These are phyloP conservation scores for Otolemur crassicaudatus DNA, from an alignment of 2,797 vertebrate genomes.

Conservation along the genomic window DNA sequence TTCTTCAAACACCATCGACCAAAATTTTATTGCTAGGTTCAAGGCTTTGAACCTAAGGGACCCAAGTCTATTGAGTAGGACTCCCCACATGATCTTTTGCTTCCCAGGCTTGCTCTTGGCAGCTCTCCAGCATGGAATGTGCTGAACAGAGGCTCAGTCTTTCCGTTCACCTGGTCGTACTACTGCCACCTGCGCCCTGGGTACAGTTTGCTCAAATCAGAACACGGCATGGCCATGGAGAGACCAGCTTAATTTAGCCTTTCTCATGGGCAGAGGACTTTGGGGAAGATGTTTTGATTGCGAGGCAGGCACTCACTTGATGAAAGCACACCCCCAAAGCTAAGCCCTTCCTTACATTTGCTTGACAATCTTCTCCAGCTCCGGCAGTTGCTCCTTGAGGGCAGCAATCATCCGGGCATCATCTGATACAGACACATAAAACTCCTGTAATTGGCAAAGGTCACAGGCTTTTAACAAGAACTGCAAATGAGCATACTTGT, in stretches of 20 bases:
- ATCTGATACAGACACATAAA: slow-evolving; percentile 95
- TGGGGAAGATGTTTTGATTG: slow-evolving; percentile 29
- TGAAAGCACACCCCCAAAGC: slow-evolving; percentile 55
- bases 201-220: neutral
- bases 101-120: neutral
- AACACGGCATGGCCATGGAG: neutral
- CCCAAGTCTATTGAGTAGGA: neutral
- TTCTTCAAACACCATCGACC: neutral
- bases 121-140: neutral
- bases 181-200: neutral
- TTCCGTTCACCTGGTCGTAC: neutral
- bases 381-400: slow-evolving; percentile 95
- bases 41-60: neutral
- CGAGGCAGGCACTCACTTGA: slow-evolving; percentile 17
- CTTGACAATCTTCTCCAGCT: slow-evolving; percentile 94
- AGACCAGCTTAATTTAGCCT: slow-evolving; percentile 39
- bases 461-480: slow-evolving; percentile 82
- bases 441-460: slow-evolving; percentile 92
- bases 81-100: neutral
- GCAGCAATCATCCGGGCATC: slow-evolving; percentile 92
- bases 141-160: neutral
- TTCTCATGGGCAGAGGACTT: slow-evolving; percentile 35
- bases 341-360: slow-evolving; percentile 91
- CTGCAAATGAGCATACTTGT: slow-evolving; percentile 60
- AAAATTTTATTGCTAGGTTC: neutral